Evolutionary conservation across 2,797 vertebrate genomes (phyloP), one percentile per base, ranked within the genome.

Genomic region (Florisuga fusca): DNA sequence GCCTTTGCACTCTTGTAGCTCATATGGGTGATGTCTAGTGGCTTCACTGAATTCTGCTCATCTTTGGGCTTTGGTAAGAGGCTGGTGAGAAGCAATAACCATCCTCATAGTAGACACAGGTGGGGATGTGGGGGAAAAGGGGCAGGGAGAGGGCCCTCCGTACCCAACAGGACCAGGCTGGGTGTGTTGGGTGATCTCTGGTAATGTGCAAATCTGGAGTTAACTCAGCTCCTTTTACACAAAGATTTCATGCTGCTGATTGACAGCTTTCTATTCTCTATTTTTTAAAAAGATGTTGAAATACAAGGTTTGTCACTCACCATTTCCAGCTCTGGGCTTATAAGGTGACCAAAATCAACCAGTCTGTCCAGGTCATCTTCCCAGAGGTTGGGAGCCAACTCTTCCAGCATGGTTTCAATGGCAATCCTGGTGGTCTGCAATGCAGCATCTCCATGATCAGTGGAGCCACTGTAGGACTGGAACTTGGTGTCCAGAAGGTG

Each of bases 281-380:
- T 38, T 31, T 38, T 46, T 15, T 11, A 3, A 74, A 31, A 2
- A 4, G 5, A 1, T 57, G 2, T 33, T 54, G 33, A 8, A 50
- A 57, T 41, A 48, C 11, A 6, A 81, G 51, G 3, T 38, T 23
- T 43, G 2, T 58, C 20, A 68, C 91, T 96, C 87, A 98, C 98
- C 98, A 99, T 99, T 97, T 99, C 98, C 68, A 99, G 94, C 41
- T 98, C 98, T 63, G 98, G 98, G 78, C 98, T 98, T 94, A 99
- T 98, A 18, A 99, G 94, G 83, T 98, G 98, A 25, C 98, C 98
- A 86, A 98, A 99, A 95, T 98, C 98, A 77, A 99, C 98, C 17
- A 98, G 95, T 75, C 98, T 97, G 94, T 99, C 97, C 23, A 99
- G 95, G 38, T 98, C 98, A 33, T 98, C 98, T 89, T 99, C 98